A percentile compares a stretch with the other conserved stretches of the same genome.
Evolutionary conservation across 2,888 invertebrate species (phyloP).

Genomic region (Caenorhabditis sinica): DNA sequence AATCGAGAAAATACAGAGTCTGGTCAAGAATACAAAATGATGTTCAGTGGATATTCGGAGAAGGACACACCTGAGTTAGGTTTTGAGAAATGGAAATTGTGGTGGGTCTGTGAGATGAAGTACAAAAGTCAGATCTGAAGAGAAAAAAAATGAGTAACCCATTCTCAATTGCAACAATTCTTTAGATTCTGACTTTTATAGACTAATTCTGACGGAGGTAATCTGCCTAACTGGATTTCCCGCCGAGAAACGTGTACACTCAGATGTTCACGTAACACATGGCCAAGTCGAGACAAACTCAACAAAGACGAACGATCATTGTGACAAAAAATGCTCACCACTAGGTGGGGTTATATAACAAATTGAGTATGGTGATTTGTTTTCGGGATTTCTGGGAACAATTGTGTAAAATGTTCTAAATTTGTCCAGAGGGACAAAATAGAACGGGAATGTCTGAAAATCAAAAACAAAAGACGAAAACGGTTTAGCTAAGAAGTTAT

Average conservation of each 20-base stretch:
- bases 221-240: too few species aligned
- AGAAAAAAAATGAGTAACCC: too few species aligned
- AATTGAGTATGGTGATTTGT: slow-evolving; percentile 9
- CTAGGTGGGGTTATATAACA: slow-evolving; percentile 9
- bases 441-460: not conserved
- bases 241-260: too few species aligned
- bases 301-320: not conserved
- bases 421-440: not conserved
- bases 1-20: not conserved
- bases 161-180: too few species aligned
- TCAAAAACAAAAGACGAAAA: not conserved
- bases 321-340: not conserved
- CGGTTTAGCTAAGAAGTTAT: not conserved
- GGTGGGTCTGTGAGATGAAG: too few species aligned
- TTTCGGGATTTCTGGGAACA: slow-evolving; percentile 13
- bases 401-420: slow-evolving; percentile 1
- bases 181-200: too few species aligned
- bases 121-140: too few species aligned
- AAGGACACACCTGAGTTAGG: too few species aligned
- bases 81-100: too few species aligned
- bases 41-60: not conserved
- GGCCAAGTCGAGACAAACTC: too few species aligned
- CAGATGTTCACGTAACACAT: too few species aligned
- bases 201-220: too few species aligned
- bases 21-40: not conserved